These are phyloP conservation scores for Scaptomyza montana DNA, from an alignment of 1,140 invertebrate species.

Conservation along the genomic window DNA sequence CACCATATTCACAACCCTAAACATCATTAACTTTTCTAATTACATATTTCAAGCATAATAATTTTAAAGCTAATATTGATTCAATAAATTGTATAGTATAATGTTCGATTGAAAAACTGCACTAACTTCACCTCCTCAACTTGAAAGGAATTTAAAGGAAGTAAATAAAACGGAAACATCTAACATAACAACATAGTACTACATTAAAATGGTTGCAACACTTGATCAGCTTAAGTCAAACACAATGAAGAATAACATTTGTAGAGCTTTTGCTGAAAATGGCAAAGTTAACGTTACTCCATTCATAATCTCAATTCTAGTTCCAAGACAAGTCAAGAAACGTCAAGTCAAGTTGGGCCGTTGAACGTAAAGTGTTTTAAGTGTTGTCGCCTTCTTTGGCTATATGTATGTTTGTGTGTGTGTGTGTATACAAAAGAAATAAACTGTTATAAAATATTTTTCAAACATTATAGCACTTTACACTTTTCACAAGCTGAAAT, in stretches of 20 bases:
- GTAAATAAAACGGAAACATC: conserved; percentile 2
- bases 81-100: no score
- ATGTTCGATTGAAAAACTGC: no score
- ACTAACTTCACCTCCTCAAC: conserved; percentile 20
- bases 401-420: not conserved
- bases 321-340: conserved; percentile 50
- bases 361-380: conserved; percentile 43
- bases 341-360: conserved; percentile 31
- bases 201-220: conserved; percentile 50
- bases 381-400: not conserved
- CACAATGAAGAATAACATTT: conserved; percentile 76
- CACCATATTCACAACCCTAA: no score
- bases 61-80: no score
- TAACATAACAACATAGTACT: no score
- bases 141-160: conserved; percentile 40
- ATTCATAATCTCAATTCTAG: conserved; percentile 1
- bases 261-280: conserved; percentile 52
- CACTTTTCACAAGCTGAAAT: conserved; percentile 81
- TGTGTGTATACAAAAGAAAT: conserved; percentile 29
- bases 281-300: conserved; percentile 34
- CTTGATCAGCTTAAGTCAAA: conserved; percentile 81
- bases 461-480: conserved; percentile 78
- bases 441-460: conserved; percentile 67
- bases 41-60: no score
- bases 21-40: no score